These are phyloP conservation scores for Leptosomus discolor DNA, from an alignment of 2,113 vertebrate genomes.

Conservation along the genomic window DNA sequence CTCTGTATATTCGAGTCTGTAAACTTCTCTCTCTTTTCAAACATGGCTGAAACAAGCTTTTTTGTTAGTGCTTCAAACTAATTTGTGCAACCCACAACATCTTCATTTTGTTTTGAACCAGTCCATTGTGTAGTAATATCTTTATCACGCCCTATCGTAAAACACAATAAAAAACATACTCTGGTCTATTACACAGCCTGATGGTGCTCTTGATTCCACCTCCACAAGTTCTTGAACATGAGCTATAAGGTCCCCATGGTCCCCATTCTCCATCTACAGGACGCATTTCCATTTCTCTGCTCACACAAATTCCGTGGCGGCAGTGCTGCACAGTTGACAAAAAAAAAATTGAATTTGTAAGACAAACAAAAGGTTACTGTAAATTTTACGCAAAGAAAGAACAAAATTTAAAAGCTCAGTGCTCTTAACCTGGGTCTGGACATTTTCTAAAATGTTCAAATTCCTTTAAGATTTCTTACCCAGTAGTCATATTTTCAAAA, in stretches of 20 bases:
- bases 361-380: background rate
- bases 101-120: background rate
- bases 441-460: background rate
- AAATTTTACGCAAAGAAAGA: background rate
- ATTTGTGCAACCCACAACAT: background rate
- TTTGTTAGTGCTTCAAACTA: background rate
- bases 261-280: constrained; percentile 95
- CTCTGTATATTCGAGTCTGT: background rate
- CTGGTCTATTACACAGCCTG: constrained; percentile 91
- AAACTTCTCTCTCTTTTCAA: background rate
- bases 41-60: constrained; percentile 1
- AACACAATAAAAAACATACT: constrained; percentile 77
- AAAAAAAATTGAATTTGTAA: background rate
- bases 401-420: background rate
- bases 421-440: background rate
- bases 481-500: background rate
- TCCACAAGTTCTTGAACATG: constrained; percentile 92
- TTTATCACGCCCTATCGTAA: background rate
- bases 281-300: constrained; percentile 84
- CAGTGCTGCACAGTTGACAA: constrained; percentile 81
- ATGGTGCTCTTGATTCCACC: constrained; percentile 88
- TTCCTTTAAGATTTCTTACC: background rate
- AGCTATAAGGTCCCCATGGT: constrained; percentile 88
- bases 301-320: constrained; percentile 89
- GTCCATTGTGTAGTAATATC: background rate